phyloP scores from a whole-genome alignment of 1,140 invertebrate genomes.

The Cotesia chilonis region DNA sequence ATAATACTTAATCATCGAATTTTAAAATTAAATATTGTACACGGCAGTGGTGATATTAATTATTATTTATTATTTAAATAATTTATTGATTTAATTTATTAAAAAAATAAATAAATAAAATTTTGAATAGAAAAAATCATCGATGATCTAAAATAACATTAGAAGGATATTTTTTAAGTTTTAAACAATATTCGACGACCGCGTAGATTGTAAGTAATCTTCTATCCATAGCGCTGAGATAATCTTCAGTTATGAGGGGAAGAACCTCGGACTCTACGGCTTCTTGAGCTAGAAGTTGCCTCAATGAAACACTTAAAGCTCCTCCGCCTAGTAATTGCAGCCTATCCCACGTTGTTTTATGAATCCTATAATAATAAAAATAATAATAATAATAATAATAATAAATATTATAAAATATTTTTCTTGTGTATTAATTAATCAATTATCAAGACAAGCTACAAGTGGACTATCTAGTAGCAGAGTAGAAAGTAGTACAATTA shows the following conservation, averaged over 20 bases:
- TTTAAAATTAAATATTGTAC: no score
- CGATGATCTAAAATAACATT: constrained; percentile 56
- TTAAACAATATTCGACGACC: constrained; percentile 76
- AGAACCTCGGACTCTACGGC: constrained; percentile 62
- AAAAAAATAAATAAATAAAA: no score
- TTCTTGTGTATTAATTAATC: no score
- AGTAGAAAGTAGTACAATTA: constrained; percentile 33
- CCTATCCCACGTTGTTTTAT: constrained; percentile 74
- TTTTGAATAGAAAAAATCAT: constrained; percentile 10
- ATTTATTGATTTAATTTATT: no score
- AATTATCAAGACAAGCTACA: no score
- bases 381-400: constrained; percentile 21
- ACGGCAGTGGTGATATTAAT: no score
- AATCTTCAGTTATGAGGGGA: constrained; percentile 76
- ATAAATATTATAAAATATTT: neutral
- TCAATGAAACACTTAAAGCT: constrained; percentile 67
- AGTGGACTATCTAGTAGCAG: constrained; percentile 20
- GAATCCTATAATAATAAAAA: constrained; percentile 66
- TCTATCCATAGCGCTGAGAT: constrained; percentile 82
- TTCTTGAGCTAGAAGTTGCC: constrained; percentile 65
- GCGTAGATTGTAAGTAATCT: constrained; percentile 78
- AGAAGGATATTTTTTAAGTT: constrained; percentile 56
- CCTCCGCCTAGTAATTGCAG: constrained; percentile 76
- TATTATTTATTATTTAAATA: no score
- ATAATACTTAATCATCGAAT: no score